Percentiles rank a stretch among this genome's conserved stretches.
phyloP scores from a whole-genome alignment of 2,113 vertebrate species.

The Menidia beryllina region DNA sequence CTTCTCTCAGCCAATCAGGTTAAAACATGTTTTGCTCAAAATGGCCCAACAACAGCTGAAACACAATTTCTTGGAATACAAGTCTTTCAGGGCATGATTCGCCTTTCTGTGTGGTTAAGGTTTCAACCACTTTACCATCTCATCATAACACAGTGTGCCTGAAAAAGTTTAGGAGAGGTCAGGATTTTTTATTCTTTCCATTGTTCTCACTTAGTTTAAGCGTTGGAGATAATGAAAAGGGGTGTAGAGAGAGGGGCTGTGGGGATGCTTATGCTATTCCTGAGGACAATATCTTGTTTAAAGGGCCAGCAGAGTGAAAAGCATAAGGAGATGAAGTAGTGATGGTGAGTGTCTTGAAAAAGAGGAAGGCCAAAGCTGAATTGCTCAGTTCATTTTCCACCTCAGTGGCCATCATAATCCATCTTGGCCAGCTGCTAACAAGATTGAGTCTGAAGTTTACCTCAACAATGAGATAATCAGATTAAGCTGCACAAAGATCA shows the following conservation, averaged over 20 bases:
- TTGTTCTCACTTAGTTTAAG: constrained; percentile 79
- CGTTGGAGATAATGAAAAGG: constrained; percentile 71
- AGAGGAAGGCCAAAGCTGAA: constrained; percentile 98
- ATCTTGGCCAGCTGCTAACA: constrained; percentile 99
- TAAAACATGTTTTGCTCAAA: constrained; percentile 68
- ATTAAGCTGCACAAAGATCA: constrained; percentile 99
- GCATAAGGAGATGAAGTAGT: constrained; percentile 92
- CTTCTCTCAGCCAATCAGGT: constrained; percentile 75
- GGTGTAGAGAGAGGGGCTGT: constrained; percentile 42
- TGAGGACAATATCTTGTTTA: constrained; percentile 93
- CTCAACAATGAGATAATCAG: constrained; percentile 99
- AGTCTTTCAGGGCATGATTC: constrained; percentile 47
- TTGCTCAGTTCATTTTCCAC: constrained; percentile 99
- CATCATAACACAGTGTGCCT: constrained; percentile 60
- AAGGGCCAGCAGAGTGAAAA: constrained; percentile 82
- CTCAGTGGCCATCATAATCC: constrained; percentile 98
- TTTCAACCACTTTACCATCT: constrained; percentile 52
- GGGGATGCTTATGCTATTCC: constrained; percentile 65
- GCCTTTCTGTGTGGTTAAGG: constrained; percentile 49
- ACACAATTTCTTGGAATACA: constrained; percentile 56
- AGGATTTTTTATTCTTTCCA: constrained; percentile 61
- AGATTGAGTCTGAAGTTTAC: constrained; percentile 99
- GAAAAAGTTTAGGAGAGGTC: constrained; percentile 74
- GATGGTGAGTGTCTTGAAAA: constrained; percentile 91
- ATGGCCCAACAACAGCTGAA: constrained; percentile 55